Evolutionary conservation across 2,113 vertebrate species (phyloP).

Genomic region (Parotia lawesii): DNA sequence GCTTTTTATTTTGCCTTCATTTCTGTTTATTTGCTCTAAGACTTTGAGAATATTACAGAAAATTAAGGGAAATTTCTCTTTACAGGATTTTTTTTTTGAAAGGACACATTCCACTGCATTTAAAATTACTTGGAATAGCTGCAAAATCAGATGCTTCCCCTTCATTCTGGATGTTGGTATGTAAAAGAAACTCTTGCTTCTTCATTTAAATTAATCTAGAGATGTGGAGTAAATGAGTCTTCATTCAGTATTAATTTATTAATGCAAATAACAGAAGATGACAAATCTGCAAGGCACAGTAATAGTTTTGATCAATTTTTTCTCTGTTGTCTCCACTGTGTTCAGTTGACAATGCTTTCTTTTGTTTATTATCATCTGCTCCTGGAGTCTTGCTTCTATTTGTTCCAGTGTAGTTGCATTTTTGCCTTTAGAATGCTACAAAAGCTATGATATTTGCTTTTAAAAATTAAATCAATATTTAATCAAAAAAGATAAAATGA

Average conservation of each 20-base stretch:
- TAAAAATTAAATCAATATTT: not conserved
- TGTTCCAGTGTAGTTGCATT: not conserved
- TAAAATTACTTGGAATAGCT: not conserved
- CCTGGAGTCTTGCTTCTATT: not conserved
- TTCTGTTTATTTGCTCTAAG: not conserved
- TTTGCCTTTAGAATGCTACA: not conserved
- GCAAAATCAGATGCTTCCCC: not conserved
- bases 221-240: not conserved
- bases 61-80: not conserved
- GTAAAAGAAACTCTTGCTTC: not conserved
- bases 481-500: not conserved
- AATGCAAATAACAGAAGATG: not conserved
- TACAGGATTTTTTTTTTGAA: not conserved
- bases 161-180: not conserved
- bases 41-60: not conserved
- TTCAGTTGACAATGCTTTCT: not conserved
- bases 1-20: not conserved
- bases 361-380: not conserved
- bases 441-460: not conserved
- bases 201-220: not conserved
- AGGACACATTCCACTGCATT: not conserved
- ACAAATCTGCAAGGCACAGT: not conserved
- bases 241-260: not conserved
- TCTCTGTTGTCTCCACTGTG: not conserved
- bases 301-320: not conserved